Evolutionary conservation across 2,113 vertebrate genomes (phyloP), one percentile per base, ranked within the genome.

Genomic region (Indicator maculatus): DNA sequence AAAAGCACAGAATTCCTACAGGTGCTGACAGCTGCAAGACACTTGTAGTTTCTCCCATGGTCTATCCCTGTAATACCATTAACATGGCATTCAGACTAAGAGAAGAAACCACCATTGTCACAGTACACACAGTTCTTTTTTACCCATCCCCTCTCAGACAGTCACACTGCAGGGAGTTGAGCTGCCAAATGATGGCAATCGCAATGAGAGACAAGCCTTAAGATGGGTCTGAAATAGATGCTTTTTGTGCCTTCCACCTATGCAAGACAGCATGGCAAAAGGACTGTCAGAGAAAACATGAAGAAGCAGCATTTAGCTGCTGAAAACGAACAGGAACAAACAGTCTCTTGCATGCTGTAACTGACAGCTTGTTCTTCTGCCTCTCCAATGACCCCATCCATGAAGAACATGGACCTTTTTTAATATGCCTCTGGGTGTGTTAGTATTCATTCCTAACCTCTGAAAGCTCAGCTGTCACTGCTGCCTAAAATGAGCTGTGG

Each of bases 351-450:
- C 61, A 44, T 13, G 60, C 26, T 24, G 0, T 0, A 55, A 24
- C 36, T 83, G 90, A 74, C 83, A 93, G 85, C 76, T 88, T 86
- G 82, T 39, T 90, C 81, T 65, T 12, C 12, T 50, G 88, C 93
- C 59, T 91, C 89, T 83, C 65, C 94, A 86, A 9, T 8, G 8
- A 89, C 85, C 89, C 79, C 12, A 39, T 3, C 72, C 92, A 81
- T 52, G 69, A 88, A 72, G 79, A 95, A 93, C 88, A 93, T 1
- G 44, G 66, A 81, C 85, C 50, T 88, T 81, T 86, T 19, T 33
- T 39, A 78, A 75, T 33, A 45, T 7, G 83, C 85, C 84, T 83
- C 76, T 28, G 85, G 65, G 58, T 74, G 15, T 6, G 21, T 63
- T 81, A 71, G 58, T 38, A 81, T 90, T 86, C 69, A 81, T 16